Percentiles rank a stretch among this genome's conserved stretches.
Conservation (phyloP, 2,888 invertebrate species). For the Acleris sparsana region DNA sequence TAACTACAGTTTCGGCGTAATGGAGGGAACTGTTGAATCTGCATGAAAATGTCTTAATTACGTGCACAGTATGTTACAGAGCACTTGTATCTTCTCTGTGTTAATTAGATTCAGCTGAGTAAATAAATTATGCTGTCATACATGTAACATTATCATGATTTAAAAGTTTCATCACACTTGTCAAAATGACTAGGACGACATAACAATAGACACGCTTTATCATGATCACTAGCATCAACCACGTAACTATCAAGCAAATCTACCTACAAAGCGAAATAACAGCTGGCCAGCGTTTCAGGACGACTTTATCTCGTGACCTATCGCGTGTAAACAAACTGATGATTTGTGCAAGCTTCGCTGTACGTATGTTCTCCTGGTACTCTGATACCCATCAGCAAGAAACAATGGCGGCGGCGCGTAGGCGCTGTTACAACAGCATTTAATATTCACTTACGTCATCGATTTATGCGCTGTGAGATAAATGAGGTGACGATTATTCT, state of each 20-base stretch:
- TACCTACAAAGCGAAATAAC: neutral
- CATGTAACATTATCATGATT: no score
- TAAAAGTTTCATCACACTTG: conserved; percentile 1
- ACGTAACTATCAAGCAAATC: neutral
- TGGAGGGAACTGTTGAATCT: no score
- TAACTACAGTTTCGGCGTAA: no score
- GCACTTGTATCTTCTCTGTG: no score
- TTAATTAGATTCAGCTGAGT: no score
- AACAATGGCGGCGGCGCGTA: conserved; percentile 27
- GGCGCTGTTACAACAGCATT: conserved; percentile 27
- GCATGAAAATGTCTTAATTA: no score
- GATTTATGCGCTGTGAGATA: conserved; percentile 19
- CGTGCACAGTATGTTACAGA: no score
- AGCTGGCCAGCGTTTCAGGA: conserved; percentile 14
- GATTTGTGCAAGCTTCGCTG: conserved; percentile 32
- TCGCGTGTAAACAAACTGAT: conserved; percentile 34
- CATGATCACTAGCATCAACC: neutral
- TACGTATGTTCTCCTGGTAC: conserved; percentile 26
- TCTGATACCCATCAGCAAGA: conserved; percentile 22
- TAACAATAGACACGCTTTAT: neutral
- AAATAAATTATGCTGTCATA: no score
- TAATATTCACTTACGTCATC: conserved; percentile 34
- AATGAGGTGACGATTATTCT: conserved; percentile 35
- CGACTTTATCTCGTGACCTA: conserved; percentile 28
- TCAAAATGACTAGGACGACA: neutral